These are phyloP conservation scores for Drosophila yakuba DNA, from an alignment of 1,140 invertebrate genomes.

Conservation along the genomic window DNA sequence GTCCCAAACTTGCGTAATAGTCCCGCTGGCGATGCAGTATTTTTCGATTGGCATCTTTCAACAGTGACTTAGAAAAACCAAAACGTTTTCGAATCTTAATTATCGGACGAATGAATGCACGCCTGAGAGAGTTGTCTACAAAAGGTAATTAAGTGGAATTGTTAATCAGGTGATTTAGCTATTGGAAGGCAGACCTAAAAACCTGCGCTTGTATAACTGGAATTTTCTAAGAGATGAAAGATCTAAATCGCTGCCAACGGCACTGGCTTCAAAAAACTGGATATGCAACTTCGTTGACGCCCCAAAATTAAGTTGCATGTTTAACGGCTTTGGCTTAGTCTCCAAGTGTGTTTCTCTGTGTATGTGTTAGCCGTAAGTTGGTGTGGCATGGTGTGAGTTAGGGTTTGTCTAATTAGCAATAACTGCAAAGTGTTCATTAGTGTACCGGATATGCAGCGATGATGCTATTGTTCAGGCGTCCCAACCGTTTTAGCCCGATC, in stretches of 20 bases:
- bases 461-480: slow-evolving; percentile 71
- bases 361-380: not conserved
- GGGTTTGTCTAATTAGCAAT: slow-evolving; percentile 68
- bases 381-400: slow-evolving; percentile 12
- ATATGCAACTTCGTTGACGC: slow-evolving; percentile 64
- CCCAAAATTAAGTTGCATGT: slow-evolving; percentile 73
- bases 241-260: slow-evolving; percentile 59
- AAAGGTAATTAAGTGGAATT: slow-evolving; percentile 75
- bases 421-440: slow-evolving; percentile 76
- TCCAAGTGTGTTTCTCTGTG: not conserved
- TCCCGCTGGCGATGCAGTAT: slow-evolving; percentile 4
- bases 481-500: slow-evolving; percentile 16
- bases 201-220: slow-evolving; percentile 77
- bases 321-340: slow-evolving; percentile 32
- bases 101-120: slow-evolving; percentile 24
- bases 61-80: slow-evolving; percentile 25
- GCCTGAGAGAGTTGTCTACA: slow-evolving; percentile 46
- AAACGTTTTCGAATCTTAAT: slow-evolving; percentile 49
- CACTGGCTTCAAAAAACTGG: slow-evolving; percentile 49
- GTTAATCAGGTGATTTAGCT: slow-evolving; percentile 76
- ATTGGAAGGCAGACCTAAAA: slow-evolving; percentile 39
- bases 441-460: slow-evolving; percentile 77
- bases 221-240: slow-evolving; percentile 76
- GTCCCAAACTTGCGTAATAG: slow-evolving; percentile 44
- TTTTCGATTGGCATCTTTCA: slow-evolving; percentile 44